A percentile compares a stretch with the other conserved stretches of the same genome.
Evolutionary conservation across 92 coral and sea anemone species (phyloP).

Genomic region (Anthopleura xanthogrammica): DNA sequence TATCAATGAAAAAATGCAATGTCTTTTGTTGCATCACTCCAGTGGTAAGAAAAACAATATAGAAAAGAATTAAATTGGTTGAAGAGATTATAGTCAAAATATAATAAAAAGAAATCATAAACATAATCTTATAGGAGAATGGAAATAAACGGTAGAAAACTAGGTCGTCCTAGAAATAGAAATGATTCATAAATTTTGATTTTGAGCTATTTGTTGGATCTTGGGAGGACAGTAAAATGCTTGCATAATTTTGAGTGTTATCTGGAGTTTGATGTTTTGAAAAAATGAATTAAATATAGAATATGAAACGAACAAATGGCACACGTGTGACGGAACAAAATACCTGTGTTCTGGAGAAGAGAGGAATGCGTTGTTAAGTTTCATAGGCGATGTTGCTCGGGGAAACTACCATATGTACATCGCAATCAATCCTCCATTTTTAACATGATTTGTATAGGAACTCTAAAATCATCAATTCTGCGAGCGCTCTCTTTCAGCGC

Average conservation of each 20-base stretch:
- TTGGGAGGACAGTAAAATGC: too few relatives aligned
- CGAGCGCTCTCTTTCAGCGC: conserved; percentile 24
- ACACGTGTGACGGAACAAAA: not conserved
- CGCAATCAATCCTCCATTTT: not conserved
- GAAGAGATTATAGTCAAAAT: not conserved
- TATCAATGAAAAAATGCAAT: not conserved
- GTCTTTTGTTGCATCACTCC: not conserved
- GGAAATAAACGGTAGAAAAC: not conserved
- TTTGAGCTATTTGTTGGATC: too few relatives aligned
- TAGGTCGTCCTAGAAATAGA: too few relatives aligned
- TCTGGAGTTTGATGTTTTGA: not conserved
- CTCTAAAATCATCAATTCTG: too few relatives aligned
- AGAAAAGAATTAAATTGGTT: not conserved
- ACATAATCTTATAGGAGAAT: not conserved
- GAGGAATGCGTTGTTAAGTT: not conserved
- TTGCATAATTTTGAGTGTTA: not conserved
- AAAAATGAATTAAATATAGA: not conserved
- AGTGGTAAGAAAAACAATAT: not conserved
- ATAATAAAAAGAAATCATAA: not conserved
- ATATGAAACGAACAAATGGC: not conserved
- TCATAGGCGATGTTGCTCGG: not conserved
- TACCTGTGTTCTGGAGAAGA: not conserved
- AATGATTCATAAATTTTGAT: too few relatives aligned
- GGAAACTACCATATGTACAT: not conserved
- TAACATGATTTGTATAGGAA: too few relatives aligned